phyloP scores from a whole-genome alignment of 2,113 vertebrate genomes.

The Miniopterus natalensis region DNA sequence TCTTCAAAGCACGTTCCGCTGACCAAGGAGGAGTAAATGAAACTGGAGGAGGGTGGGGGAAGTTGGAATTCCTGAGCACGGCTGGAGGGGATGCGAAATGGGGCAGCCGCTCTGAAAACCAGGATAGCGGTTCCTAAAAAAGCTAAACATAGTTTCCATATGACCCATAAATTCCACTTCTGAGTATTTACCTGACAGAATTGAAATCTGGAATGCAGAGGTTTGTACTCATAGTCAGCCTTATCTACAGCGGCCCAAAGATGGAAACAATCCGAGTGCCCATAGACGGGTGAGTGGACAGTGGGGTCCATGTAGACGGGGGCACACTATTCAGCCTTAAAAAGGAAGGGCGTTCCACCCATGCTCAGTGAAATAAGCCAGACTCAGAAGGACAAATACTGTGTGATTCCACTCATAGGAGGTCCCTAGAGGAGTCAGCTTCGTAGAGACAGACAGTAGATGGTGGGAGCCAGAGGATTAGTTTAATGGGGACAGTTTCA shows the following conservation, averaged over 20 bases:
- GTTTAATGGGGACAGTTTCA: neutral
- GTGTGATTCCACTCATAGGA: too few relatives aligned
- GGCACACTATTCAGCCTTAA: neutral
- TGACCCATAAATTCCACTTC: neutral
- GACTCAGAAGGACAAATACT: neutral
- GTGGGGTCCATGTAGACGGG: accelerated
- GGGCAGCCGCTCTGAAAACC: neutral
- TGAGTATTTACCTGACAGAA: neutral
- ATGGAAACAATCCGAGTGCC: too few relatives aligned
- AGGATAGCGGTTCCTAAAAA: neutral
- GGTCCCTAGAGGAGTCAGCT: neutral
- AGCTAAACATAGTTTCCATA: neutral
- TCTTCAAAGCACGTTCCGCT: neutral
- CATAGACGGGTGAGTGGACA: accelerated
- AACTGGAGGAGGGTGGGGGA: neutral
- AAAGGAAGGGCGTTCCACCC: neutral
- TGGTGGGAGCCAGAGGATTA: neutral
- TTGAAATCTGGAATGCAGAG: neutral
- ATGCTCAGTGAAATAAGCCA: neutral
- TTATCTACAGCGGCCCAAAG: accelerated
- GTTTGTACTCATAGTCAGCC: neutral
- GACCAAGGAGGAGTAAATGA: too few relatives aligned
- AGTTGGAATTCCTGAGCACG: accelerated
- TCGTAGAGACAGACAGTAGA: neutral
- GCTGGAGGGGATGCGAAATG: neutral